A percentile compares a stretch with the other conserved stretches of the same genome.
Evolutionary conservation across 1,140 invertebrate species (phyloP).

Genomic region (Lepidurus couesii): DNA sequence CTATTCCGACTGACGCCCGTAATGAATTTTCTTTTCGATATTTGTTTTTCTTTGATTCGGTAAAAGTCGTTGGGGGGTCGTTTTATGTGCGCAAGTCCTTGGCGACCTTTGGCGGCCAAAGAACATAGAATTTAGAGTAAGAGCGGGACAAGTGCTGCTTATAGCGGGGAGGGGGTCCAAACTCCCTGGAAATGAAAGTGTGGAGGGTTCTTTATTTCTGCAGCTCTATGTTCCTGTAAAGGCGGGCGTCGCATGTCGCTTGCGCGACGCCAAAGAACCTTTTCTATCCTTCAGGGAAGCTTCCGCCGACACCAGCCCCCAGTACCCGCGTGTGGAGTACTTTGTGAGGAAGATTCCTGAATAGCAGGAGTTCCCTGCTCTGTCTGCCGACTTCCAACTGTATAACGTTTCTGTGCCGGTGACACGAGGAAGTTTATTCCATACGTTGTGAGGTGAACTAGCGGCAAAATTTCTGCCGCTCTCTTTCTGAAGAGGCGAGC

Average conservation of each 20-base stretch:
- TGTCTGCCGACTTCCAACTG: neutral
- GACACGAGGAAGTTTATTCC: neutral
- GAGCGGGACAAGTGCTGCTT: neutral
- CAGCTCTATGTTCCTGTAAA: neutral
- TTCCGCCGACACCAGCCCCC: neutral
- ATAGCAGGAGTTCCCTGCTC: constrained; percentile 11
- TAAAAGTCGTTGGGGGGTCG: neutral
- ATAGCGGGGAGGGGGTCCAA: neutral
- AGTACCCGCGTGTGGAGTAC: neutral
- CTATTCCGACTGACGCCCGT: neutral
- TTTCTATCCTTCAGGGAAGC: neutral
- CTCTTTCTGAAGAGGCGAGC: too few relatives aligned
- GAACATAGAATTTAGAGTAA: neutral
- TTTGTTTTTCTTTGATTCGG: neutral
- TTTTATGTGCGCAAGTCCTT: neutral
- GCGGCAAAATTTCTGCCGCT: neutral
- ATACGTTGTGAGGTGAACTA: neutral
- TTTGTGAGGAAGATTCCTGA: neutral
- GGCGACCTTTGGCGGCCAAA: neutral
- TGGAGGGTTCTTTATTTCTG: neutral
- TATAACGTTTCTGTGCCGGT: neutral
- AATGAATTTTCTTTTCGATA: neutral
- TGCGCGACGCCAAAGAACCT: neutral
- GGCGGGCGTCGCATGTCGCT: neutral
- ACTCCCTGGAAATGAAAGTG: neutral